These are phyloP conservation scores for Anhinga rufa DNA, from an alignment of 2,113 vertebrate species.

Conservation along the genomic window DNA sequence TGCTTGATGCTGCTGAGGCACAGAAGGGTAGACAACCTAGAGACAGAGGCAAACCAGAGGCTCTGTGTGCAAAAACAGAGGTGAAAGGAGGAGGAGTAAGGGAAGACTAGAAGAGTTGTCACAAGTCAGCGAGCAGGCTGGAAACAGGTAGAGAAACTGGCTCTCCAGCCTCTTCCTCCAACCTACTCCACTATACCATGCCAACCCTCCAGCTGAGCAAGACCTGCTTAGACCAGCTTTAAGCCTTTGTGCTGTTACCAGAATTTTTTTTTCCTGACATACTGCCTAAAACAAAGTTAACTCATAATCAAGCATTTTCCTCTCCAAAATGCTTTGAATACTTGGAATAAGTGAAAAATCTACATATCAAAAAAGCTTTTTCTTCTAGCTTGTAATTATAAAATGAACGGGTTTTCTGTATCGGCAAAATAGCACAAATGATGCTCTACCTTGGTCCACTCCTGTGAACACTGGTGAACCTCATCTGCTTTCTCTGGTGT, in stretches of 20 bases:
- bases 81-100: neutral
- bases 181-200: too few species aligned
- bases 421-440: neutral
- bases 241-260: neutral
- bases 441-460: neutral
- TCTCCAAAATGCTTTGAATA: neutral
- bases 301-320: neutral
- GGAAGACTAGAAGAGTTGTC: neutral
- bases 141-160: neutral
- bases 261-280: neutral
- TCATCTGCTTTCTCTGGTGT: neutral
- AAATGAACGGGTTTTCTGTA: neutral
- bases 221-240: neutral
- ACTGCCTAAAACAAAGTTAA: neutral
- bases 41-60: neutral
- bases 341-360: neutral
- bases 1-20: neutral
- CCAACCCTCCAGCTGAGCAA: neutral
- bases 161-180: neutral
- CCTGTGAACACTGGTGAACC: neutral
- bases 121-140: neutral
- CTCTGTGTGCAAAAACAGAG: neutral
- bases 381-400: neutral
- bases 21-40: neutral
- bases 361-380: neutral